Evolutionary conservation across 2,113 vertebrate genomes (phyloP).

Genomic region (Amphiprion ocellaris): DNA sequence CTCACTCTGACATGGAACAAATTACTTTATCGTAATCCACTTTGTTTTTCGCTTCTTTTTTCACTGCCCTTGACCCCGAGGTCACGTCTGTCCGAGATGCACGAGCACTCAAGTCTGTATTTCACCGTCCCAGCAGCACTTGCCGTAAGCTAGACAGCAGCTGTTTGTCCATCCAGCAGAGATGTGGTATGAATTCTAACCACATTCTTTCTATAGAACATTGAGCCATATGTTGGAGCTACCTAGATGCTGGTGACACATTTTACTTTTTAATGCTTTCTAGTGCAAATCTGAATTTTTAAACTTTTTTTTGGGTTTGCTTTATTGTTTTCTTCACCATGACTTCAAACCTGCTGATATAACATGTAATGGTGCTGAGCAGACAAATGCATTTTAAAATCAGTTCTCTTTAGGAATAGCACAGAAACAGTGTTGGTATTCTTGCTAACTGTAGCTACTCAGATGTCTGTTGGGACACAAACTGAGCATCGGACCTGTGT

Average conservation of each 20-base stretch:
- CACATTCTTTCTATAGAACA: background rate
- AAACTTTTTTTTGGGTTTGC: background rate
- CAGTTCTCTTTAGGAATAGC: no score
- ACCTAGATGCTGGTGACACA: background rate
- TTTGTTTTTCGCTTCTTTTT: conserved; percentile 54
- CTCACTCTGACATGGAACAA: conserved; percentile 72
- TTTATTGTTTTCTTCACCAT: no score
- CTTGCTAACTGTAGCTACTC: background rate
- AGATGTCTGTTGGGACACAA: background rate
- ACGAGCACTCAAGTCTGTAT: conserved; percentile 28
- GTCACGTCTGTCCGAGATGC: conserved; percentile 38
- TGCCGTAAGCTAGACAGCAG: conserved; percentile 62
- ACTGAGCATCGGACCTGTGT: conserved; percentile 12
- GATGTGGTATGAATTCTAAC: conserved; percentile 16
- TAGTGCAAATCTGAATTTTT: conserved; percentile 6
- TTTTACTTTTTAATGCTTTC: background rate
- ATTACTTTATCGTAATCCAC: conserved; percentile 76
- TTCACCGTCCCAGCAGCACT: conserved; percentile 46
- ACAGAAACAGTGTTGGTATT: background rate
- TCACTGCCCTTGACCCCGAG: conserved; percentile 54
- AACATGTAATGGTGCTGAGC: background rate
- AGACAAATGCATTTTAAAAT: background rate
- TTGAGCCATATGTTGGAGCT: conserved; percentile 3
- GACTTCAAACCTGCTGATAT: background rate
- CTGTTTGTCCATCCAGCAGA: conserved; percentile 48